Base-by-base conservation (phyloP, 2,888 invertebrate species). In the Xanthorhoe spadicearia region DNA sequence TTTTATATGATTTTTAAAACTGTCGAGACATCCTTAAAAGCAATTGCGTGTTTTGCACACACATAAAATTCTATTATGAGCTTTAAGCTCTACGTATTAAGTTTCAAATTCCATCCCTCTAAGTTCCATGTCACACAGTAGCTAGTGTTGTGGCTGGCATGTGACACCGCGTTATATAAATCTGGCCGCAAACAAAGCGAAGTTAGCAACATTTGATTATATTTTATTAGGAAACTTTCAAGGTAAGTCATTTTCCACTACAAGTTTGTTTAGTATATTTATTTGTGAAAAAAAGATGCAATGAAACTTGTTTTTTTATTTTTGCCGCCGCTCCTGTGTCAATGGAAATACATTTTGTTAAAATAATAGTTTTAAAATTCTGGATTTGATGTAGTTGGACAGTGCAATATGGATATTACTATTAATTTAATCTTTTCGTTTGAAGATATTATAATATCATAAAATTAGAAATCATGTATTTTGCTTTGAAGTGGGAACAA, bases 91-190 rank as follows among this genome's bases (percentile, higher is more conserved):
- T 48, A 46, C 13, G 23, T 58, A 46, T 9, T 55, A 61, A 64
- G 51, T 17, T 51, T 74, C 79, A 82, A 86, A 87, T 88, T 85
- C 82, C 79, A 77, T 81, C 81, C 83, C 80, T 7, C 69, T 77
- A 76, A 76, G 75, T 77, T 83, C 82, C 81, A 83, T 81, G 84
- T 84, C 77, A 80, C 81, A 74, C 79, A 81, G 80, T 80, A 81
- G 81, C 81, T 71, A 84, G 86, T 88, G 87, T 88, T 88, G 86
- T 82, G 82, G 86, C 77, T 86, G 88, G 86, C 89, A 90, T 89
- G 88, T 89, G 88, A 89, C 89, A 88, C 83, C 80, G 80, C 81
- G 74, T 80, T 82, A 87, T 84, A 89, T 90, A 90, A 90, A 90
- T 90, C 87, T 87, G 78, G 55, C 66, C 66, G 52, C 55, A 63